Base-by-base conservation (phyloP, 2,113 vertebrate species). In the Procapra przewalskii region DNA sequence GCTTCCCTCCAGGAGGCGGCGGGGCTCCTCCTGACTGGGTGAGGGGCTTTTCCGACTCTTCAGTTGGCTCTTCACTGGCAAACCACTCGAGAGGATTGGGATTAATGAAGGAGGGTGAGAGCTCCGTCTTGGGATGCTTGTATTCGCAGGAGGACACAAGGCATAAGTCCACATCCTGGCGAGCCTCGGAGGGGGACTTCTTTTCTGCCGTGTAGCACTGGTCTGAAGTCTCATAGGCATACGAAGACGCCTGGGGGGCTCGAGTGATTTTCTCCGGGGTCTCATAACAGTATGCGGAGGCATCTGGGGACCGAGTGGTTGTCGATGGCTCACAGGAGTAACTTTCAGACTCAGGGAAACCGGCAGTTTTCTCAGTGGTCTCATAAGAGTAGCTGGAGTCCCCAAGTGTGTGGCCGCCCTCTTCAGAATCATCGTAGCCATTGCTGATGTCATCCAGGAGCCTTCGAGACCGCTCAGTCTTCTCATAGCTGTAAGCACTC, bases 41-140 rank as follows among this genome's bases (percentile, higher is more conserved):
- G 82, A 99, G 98, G 50, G 98, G 99, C 90, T 99, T 99, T 93
- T 99, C 99, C 16, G 99, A 98, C 40, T 99, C 99, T 94, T 99
- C 97, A 84, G 98, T 81, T 14, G 99, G 98, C 57, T 99, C 99
- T 96, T 99, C 99, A 97, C 98, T 99, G 91, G 99, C 99, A 98
- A 99, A 99, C 98, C 99, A 99, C 97, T 99, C 99, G 2, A 99
- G 98, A 52, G 99, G 99, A 92, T 99, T 99, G 33, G 99, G 99
- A 91, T 99, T 99, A 97, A 99, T 99, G 98, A 99, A 99, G 52
- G 99, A 99, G 3, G 99, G 99, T 0, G 99, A 99, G 11, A 99
- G 99, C 97, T 99, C 99, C 0, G 99, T 99, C 98, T 99, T 99
- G 17, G 99, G 99, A 96, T 99, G 99, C 89, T 99, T 99, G 92